Evolutionary conservation across 1,140 invertebrate species (phyloP), one percentile per base, ranked within the genome.

Genomic region (Holotrichia oblita): DNA sequence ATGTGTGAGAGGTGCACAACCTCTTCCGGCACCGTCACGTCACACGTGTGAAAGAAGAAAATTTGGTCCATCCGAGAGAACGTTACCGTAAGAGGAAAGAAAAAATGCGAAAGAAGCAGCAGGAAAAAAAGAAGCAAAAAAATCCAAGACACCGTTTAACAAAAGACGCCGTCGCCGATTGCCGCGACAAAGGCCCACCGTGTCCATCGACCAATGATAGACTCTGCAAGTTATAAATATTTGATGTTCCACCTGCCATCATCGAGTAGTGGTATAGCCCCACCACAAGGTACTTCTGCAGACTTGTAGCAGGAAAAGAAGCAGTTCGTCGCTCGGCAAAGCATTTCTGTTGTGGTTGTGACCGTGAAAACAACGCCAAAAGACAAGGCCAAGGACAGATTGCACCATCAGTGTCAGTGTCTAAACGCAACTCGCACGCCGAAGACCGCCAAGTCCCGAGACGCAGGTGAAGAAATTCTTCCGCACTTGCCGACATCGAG

Each of bases 301-400:
- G 77, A 80, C 78, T 77, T 80, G 80, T 80, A 80, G 83, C 82
- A 85, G 84, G 84, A 85, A 85, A 85, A 85, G 84, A 84, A 83
- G 83, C 83, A 82, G 84, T 84, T 83, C 84, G 83, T 84, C 83
- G 84, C 77, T 85, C 83, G 83, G 78, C 83, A 81, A 85, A 84
- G 83, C 84, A 85, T 85, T 85, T 84, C 84, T 84, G 83, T 85
- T 83, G 84, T 83, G 83, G 83, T 84, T 83, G 84, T 84, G 83
- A 83, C 83, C 83, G 84, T 82, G 84, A 85, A 85, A 82, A 82
- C 84, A 85, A 73, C 81, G 81, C 78, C 22, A 82, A 82, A 80
- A 81, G 79, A 82, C 82, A 85, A 84, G 84, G 84, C 84, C 84
- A 85, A 85, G 84, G 83, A 83, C 84, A 82, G 59, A 78, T 44